Conservation (phyloP, 2,113 vertebrate species). For the Cryptotis parvus region DNA sequence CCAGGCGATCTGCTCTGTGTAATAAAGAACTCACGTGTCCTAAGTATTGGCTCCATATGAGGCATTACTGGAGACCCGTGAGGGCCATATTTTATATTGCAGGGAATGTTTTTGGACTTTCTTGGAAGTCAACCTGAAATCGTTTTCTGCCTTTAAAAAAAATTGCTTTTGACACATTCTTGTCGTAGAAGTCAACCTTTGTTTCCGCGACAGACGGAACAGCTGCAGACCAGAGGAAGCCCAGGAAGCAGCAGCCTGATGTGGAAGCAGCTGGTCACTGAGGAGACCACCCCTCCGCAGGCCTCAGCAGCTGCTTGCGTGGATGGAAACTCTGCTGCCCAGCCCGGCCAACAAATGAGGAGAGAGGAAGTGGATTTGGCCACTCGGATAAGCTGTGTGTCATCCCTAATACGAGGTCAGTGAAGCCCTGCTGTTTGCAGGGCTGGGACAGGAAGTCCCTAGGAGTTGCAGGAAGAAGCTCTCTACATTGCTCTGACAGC, state of each 20-base stretch:
- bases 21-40: background rate
- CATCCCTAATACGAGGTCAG: background rate
- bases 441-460: background rate
- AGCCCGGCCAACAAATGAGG: constrained; percentile 24
- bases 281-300: constrained; percentile 64
- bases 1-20: background rate
- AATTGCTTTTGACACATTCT: constrained; percentile 56
- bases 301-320: constrained; percentile 55
- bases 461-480: background rate
- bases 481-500: background rate
- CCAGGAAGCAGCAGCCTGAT: background rate
- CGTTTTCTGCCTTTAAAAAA: constrained; percentile 44
- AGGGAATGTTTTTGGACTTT: background rate
- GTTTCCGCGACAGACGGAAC: background rate
- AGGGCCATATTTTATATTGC: background rate
- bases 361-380: background rate
- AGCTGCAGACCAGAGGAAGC: constrained; percentile 61
- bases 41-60: background rate
- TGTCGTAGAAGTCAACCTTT: constrained; percentile 35
- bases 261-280: constrained; percentile 57
- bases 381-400: background rate
- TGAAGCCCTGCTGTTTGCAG: background rate
- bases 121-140: constrained; percentile 47
- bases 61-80: background rate
- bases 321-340: background rate